Evolutionary conservation across 2,888 invertebrate species (phyloP), one percentile per base, ranked within the genome.

Genomic region (Ophonus ardosiacus): DNA sequence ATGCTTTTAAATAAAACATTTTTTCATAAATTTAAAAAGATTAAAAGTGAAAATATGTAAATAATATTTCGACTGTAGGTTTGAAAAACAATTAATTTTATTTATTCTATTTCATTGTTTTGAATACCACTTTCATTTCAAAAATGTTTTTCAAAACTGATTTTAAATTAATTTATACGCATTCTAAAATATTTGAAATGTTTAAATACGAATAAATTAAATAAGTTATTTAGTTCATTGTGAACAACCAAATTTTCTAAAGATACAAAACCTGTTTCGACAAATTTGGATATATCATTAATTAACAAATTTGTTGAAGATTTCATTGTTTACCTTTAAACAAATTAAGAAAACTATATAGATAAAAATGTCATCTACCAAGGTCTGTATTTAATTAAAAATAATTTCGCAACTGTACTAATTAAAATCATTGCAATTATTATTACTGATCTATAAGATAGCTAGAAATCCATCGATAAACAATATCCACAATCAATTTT

Each of bases 371-470:
- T 68, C 38, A 68, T 68, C 68, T 68, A n/a, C 5, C 56, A 78
- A 78, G 78, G 78, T 13, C 31, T 78, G n/a, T 7, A 56, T 13
- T 78, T 57, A 56, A 56, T 78, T 78, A 78, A 78, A 56, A n/a
- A 8, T 13, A 24, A 56, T 78, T 56, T 78, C 78, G 57, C 51
- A 78, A 57, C 13, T 18, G 21, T 7, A 43, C 18, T 76, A 76
- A 76, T 74, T 76, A 76, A 43, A 13, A 10, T 13, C 15, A 56
- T 24, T 68, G 2, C 31, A 68, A 24, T 65, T 5, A 31, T 38
- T 5, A 31, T 31, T 31, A 31, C 31, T 5, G 6, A 31, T 31
- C 24, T 3, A 31, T 4, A 6, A 63, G 13, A 13, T 65, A 65
- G 8, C 65, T 24, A 63, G 21, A 21, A 63, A 15, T 31, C 1